Evolutionary conservation across 2,113 vertebrate genomes (phyloP), one percentile per base, ranked within the genome.

Genomic region (Xenopus laevis): DNA sequence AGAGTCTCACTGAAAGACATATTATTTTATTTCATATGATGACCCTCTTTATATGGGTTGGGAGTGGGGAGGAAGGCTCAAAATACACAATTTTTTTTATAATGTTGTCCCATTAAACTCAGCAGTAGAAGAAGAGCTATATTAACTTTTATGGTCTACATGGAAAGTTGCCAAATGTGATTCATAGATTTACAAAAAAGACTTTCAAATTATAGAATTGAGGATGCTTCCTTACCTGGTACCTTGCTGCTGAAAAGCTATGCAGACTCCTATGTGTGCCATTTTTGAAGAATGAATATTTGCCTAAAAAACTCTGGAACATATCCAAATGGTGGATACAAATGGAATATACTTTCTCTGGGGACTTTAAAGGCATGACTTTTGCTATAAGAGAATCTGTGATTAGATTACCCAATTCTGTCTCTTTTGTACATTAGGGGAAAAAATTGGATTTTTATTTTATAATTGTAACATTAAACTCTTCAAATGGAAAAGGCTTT

Each of bases 371-470:
- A 81, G 86, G 86, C 86, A 83, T 85, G 89, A 88, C 85, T 83
- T 87, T 87, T 91, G 87, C 83, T 87, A 78, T 82, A 84, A 84
- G 83, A 90, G 89, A 91, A 91, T 91, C 90, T 84, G 85, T 89
- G 89, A 92, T 94, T 79, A 85, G 89, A 88, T 91, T 88, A 86
- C 94, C 95, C 92, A 94, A 96, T 94, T 96, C 94, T 94, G 92
- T 94, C 92, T 94, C 95, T 96, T 97, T 96, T 99, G 98, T 99
- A 98, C 94, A 98, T 98, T 93, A 95, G 88, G 82, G 89, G 89
- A 92, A 84, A 91, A 89, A 94, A 94, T 91, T 81, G 88, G 91
- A 94, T 96, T 97, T 98, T 98, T 97, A 96, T 97, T 98, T 98
- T 98, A 86, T 98, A 96, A 89, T 91, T 87, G 92, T 93, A 92